A percentile compares a stretch with the other conserved stretches of the same genome.
phyloP scores from a whole-genome alignment of 2,113 vertebrate genomes.

The Phrynosoma platyrhinos region DNA sequence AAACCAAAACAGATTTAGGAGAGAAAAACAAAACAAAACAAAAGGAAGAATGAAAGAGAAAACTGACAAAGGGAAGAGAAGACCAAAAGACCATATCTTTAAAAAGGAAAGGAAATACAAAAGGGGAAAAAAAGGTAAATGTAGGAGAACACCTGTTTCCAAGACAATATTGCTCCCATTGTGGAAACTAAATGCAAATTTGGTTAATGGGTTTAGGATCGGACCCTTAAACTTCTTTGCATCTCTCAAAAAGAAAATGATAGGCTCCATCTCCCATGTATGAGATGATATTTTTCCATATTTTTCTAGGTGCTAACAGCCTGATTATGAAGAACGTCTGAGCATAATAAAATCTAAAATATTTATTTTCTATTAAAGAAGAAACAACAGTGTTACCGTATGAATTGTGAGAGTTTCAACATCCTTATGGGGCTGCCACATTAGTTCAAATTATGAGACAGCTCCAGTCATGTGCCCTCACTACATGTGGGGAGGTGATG shows the following conservation, averaged over 20 bases:
- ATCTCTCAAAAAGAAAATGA: conserved; percentile 45
- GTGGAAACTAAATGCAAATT: conserved; percentile 49
- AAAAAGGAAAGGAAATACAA: background rate
- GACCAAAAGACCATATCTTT: conserved; percentile 55
- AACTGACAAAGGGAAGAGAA: conserved; percentile 52
- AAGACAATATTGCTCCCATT: conserved; percentile 68
- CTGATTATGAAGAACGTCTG: conserved; percentile 76
- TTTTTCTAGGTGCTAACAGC: background rate
- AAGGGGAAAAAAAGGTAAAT: conserved; percentile 48
- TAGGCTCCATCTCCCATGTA: conserved; percentile 67
- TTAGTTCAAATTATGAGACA: background rate
- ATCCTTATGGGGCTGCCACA: background rate
- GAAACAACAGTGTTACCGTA: background rate
- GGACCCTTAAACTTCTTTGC: conserved; percentile 49
- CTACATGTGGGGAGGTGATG: background rate
- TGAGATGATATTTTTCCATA: no score
- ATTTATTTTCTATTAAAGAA: background rate
- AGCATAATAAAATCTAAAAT: conserved; percentile 78
- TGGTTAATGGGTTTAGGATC: conserved; percentile 65
- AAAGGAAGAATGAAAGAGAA: conserved; percentile 43
- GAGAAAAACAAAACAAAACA: conserved; percentile 50
- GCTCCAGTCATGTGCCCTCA: background rate
- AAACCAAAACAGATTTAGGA: background rate
- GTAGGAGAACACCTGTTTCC: conserved; percentile 65
- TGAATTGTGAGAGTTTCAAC: background rate